These are phyloP conservation scores for Pontoporia blainvillei DNA, from an alignment of 2,113 vertebrate genomes.

Conservation along the genomic window DNA sequence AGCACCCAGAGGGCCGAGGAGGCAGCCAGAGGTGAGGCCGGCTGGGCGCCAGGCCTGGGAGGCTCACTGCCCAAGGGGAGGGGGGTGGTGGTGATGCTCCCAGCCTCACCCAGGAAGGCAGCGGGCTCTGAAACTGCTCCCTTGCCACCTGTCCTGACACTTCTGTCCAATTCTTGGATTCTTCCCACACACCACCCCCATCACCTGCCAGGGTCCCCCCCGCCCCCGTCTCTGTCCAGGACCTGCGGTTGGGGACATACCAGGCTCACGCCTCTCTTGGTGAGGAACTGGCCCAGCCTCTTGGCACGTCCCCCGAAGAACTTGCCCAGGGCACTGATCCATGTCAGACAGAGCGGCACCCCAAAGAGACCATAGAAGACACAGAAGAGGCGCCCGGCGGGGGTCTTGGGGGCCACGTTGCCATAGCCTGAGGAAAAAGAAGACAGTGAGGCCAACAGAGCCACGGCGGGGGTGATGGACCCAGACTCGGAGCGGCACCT, in stretches of 20 bases:
- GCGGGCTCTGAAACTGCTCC: not conserved
- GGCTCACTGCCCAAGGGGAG: not conserved
- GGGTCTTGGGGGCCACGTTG: slow-evolving; percentile 96
- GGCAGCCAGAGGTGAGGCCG: not conserved
- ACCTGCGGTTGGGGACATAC: slow-evolving; percentile 77
- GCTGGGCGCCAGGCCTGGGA: not conserved
- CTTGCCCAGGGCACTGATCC: slow-evolving; percentile 98
- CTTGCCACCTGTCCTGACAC: not conserved
- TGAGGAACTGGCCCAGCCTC: slow-evolving; percentile 93
- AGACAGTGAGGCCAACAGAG: not conserved
- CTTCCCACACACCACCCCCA: not conserved
- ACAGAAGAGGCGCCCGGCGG: slow-evolving; percentile 92
- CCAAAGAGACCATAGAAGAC: slow-evolving; percentile 98
- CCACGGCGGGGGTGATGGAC: accelerated
- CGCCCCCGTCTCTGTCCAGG: not conserved
- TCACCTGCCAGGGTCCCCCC: not conserved
- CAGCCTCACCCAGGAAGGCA: not conserved
- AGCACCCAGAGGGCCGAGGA: not conserved
- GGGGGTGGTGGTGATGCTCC: not conserved
- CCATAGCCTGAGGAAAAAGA: slow-evolving; percentile 88
- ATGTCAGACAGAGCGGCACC: slow-evolving; percentile 94
- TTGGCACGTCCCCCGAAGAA: slow-evolving; percentile 98
- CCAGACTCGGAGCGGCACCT: too few relatives aligned
- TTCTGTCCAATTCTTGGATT: not conserved
- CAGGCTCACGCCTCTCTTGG: slow-evolving; percentile 93